These are phyloP conservation scores for Papilio gigon DNA, from an alignment of 2,888 invertebrate species.

Conservation along the genomic window DNA sequence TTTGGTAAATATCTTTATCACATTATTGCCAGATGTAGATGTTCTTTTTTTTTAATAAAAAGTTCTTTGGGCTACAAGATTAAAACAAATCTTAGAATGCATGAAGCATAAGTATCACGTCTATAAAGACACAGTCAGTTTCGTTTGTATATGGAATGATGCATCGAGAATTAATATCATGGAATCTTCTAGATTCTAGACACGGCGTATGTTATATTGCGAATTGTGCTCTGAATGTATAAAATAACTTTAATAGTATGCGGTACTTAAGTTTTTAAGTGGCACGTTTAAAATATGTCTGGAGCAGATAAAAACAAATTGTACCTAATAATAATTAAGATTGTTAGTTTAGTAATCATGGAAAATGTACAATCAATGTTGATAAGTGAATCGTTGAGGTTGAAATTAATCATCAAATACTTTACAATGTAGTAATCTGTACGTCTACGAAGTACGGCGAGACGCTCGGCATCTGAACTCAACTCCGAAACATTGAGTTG, in stretches of 20 bases:
- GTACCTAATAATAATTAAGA: background rate
- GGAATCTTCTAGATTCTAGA: constrained; percentile 30
- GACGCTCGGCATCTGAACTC: constrained; percentile 46
- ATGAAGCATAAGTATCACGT: constrained; percentile 17
- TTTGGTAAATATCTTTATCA: too few species aligned
- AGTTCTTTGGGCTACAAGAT: background rate
- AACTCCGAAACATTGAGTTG: constrained; percentile 50
- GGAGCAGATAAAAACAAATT: background rate
- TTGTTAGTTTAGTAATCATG: background rate
- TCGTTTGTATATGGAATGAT: constrained; percentile 11
- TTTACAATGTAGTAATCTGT: constrained; percentile 22
- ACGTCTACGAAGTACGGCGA: constrained; percentile 43
- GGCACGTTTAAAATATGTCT: background rate
- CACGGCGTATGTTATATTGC: constrained; percentile 13
- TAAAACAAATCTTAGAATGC: background rate
- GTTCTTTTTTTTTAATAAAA: background rate
- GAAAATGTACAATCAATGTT: constrained; percentile 1
- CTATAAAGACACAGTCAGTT: constrained; percentile 11
- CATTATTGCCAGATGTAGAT: too few species aligned
- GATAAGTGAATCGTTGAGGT: constrained; percentile 11
- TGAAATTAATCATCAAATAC: constrained; percentile 11
- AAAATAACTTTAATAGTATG: background rate
- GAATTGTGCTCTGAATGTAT: constrained; percentile 12
- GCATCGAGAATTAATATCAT: constrained; percentile 16
- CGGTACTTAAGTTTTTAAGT: background rate